Percentiles rank a stretch among this genome's conserved stretches.
These are phyloP conservation scores for Sebastes ruberrimus DNA, from an alignment of 2,797 vertebrate species.

Conservation along the genomic window DNA sequence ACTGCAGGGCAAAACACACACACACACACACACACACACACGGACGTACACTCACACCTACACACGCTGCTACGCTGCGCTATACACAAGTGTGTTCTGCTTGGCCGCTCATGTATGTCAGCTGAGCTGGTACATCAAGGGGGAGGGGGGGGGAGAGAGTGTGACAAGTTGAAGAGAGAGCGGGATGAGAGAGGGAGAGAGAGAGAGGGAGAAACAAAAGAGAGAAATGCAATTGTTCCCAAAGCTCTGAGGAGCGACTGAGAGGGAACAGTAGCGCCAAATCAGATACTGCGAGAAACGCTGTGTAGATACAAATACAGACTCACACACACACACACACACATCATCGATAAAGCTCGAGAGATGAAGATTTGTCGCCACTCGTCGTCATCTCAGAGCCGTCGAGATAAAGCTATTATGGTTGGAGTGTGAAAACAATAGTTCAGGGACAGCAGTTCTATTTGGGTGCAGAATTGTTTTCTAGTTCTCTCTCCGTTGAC, in stretches of 20 bases:
- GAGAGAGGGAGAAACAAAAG: conserved; percentile 56
- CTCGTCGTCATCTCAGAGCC: conserved; percentile 64
- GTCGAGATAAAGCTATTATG: conserved; percentile 72
- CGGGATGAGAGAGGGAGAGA: conserved; percentile 50
- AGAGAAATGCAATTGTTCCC: conserved; percentile 72
- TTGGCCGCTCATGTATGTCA: conserved; percentile 74
- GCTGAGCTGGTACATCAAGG: conserved; percentile 69
- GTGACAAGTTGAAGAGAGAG: conserved; percentile 48
- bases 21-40: neutral
- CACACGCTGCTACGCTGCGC: conserved; percentile 41
- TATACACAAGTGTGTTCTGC: conserved; percentile 67
- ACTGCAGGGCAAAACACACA: conserved; percentile 55
- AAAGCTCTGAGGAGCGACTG: conserved; percentile 67
- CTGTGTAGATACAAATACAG: conserved; percentile 54
- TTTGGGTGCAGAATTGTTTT: conserved; percentile 30
- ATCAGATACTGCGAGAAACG: conserved; percentile 69
- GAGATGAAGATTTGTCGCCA: conserved; percentile 66
- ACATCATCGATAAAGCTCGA: conserved; percentile 19
- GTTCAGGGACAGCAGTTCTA: conserved; percentile 50
- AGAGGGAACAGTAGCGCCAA: conserved; percentile 44
- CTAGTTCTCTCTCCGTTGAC: neutral
- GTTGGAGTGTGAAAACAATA: conserved; percentile 68
- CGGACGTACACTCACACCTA: conserved; percentile 27
- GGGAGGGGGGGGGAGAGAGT: neutral
- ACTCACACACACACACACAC: neutral